A percentile compares a stretch with the other conserved stretches of the same genome.
Conservation (phyloP, 2,888 invertebrate species). For the Marronus borbonicus region DNA sequence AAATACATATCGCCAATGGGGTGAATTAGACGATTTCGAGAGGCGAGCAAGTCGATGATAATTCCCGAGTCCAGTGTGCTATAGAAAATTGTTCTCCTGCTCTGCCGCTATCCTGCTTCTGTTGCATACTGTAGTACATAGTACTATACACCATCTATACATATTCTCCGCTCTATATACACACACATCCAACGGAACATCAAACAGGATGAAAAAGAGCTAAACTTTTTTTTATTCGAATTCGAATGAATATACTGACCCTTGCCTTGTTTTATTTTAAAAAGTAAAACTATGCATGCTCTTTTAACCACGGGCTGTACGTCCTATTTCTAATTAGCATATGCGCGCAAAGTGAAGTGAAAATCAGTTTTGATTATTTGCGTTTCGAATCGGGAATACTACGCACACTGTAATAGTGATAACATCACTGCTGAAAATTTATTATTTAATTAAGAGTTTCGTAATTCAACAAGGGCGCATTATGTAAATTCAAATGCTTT, state of each 20-base stretch:
- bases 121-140: background rate
- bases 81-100: constrained; percentile 32
- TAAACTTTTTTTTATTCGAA: constrained; percentile 67
- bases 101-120: background rate
- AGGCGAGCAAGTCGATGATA: constrained; percentile 42
- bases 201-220: constrained; percentile 57
- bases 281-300: constrained; percentile 68
- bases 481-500: too few species aligned
- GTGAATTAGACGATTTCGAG: constrained; percentile 39
- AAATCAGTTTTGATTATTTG: constrained; percentile 68
- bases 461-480: too few species aligned
- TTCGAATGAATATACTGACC: constrained; percentile 68
- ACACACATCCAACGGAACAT: constrained; percentile 49
- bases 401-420: too few species aligned
- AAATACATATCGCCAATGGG: constrained; percentile 37
- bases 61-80: constrained; percentile 33
- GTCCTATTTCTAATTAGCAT: constrained; percentile 70
- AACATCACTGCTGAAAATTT: too few species aligned
- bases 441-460: too few species aligned
- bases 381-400: constrained; percentile 21
- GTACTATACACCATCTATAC: constrained; percentile 24
- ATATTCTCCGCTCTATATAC: constrained; percentile 39
- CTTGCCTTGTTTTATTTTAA: constrained; percentile 69
- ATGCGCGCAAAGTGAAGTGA: constrained; percentile 66
- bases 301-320: constrained; percentile 68